phyloP scores from a whole-genome alignment of 1,140 invertebrate species.

The Xylocopa sonorina region DNA sequence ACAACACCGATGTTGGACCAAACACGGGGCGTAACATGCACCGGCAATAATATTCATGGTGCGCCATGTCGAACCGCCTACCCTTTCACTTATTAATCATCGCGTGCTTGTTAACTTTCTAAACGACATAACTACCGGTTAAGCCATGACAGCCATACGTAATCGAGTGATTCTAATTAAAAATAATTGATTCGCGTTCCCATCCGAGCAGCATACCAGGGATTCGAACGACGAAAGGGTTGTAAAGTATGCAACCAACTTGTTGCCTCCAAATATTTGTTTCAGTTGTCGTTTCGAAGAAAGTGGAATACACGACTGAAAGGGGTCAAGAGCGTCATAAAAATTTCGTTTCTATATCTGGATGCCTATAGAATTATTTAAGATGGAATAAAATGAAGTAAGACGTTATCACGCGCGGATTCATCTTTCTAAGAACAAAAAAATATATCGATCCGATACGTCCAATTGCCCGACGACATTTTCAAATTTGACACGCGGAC shows the following conservation, averaged over 20 bases:
- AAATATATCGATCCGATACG: too few species aligned
- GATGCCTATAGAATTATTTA: too few species aligned
- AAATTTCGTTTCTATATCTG: too few species aligned
- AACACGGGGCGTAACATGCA: background rate
- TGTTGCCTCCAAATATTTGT: too few species aligned
- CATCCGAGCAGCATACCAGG: background rate
- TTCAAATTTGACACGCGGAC: too few species aligned
- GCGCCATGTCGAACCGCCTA: background rate
- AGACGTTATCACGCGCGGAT: too few species aligned
- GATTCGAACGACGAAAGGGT: background rate
- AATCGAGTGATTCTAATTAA: background rate
- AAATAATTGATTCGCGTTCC: background rate
- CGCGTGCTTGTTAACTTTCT: background rate
- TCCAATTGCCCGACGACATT: too few species aligned
- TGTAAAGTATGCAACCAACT: too few species aligned
- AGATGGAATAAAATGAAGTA: too few species aligned
- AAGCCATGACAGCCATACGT: background rate
- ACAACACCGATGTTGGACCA: slow-evolving; percentile 38
- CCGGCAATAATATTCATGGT: slow-evolving; percentile 18
- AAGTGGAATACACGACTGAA: too few species aligned
- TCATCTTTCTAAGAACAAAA: too few species aligned
- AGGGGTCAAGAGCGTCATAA: slow-evolving; percentile 2
- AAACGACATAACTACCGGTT: background rate
- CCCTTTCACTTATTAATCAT: slow-evolving; percentile 5
- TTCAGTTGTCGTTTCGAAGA: too few species aligned